phyloP scores from a whole-genome alignment of 2,888 invertebrate genomes.

The Panopea generosa region DNA sequence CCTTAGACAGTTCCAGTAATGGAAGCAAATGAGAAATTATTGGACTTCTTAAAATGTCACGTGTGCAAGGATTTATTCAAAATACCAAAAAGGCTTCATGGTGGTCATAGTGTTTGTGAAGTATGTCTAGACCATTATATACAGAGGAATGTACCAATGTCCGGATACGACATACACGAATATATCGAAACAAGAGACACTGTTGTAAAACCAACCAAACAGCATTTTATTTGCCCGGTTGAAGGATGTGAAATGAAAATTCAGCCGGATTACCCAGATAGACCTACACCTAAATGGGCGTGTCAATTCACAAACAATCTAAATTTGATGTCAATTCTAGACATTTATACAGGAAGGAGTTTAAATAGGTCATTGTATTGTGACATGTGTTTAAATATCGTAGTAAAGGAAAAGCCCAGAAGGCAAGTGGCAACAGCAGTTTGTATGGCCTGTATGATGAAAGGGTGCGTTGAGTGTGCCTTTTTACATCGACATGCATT shows the following conservation, averaged over 20 bases:
- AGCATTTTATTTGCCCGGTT: conserved; percentile 10
- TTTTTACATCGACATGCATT: conserved; percentile 1
- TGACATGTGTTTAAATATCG: neutral
- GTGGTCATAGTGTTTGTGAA: conserved; percentile 12
- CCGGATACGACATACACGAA: conserved; percentile 13
- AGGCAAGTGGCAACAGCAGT: neutral
- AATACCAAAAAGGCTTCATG: conserved; percentile 9
- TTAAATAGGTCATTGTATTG: conserved; percentile 7
- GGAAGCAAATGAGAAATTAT: neutral
- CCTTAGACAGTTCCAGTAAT: too few species aligned
- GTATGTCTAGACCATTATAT: conserved; percentile 1
- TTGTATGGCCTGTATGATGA: conserved; percentile 3
- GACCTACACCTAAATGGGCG: conserved; percentile 6
- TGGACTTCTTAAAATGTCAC: conserved; percentile 1
- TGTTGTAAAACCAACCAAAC: conserved; percentile 8
- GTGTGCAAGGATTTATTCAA: conserved; percentile 3
- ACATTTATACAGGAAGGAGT: conserved; percentile 7
- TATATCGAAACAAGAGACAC: neutral
- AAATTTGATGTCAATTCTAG: neutral
- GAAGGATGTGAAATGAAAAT: conserved; percentile 12
- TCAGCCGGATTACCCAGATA: neutral
- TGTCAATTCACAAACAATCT: conserved; percentile 2
- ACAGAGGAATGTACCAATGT: conserved; percentile 8
- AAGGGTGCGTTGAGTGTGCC: conserved; percentile 10
- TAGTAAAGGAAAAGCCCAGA: neutral